Evolutionary conservation across 2,888 invertebrate species (phyloP).

Genomic region (Orchesellides sinensis): DNA sequence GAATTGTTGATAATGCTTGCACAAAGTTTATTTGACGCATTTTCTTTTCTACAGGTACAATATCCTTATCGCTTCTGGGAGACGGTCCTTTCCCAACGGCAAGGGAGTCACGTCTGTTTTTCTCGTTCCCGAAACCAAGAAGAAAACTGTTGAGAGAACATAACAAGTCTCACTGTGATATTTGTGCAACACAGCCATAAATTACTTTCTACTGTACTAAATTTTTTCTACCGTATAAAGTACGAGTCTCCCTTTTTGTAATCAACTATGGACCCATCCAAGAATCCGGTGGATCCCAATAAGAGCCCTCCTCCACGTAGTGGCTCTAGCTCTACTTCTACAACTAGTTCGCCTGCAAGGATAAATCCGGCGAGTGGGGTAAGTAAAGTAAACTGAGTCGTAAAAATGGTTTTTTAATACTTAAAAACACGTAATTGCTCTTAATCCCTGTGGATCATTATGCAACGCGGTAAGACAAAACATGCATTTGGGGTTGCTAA

Average conservation of each 20-base stretch:
- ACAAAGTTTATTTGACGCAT: background rate
- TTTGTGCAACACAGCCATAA: background rate
- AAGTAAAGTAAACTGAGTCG: no score
- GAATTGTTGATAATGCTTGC: background rate
- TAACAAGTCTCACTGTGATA: background rate
- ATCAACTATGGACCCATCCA: slow-evolving; percentile 65
- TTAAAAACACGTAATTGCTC: no score
- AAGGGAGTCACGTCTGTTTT: slow-evolving; percentile 51
- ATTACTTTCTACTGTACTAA: background rate
- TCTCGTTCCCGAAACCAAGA: slow-evolving; percentile 53
- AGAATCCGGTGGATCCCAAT: slow-evolving; percentile 67
- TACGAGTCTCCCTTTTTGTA: no score
- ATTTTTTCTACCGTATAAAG: no score
- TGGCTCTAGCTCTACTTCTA: background rate
- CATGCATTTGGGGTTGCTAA: no score
- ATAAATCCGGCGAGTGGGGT: no score
- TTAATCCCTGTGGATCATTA: no score
- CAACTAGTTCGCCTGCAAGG: slow-evolving; percentile 1
- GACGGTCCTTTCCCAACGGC: slow-evolving; percentile 57
- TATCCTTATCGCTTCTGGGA: slow-evolving; percentile 35
- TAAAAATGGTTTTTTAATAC: no score
- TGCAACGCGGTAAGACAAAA: no score
- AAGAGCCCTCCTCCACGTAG: slow-evolving; percentile 30
- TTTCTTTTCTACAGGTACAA: background rate
- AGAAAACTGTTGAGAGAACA: no score